Evolutionary conservation across 1,140 invertebrate genomes (phyloP).

Genomic region (Solen grandis): DNA sequence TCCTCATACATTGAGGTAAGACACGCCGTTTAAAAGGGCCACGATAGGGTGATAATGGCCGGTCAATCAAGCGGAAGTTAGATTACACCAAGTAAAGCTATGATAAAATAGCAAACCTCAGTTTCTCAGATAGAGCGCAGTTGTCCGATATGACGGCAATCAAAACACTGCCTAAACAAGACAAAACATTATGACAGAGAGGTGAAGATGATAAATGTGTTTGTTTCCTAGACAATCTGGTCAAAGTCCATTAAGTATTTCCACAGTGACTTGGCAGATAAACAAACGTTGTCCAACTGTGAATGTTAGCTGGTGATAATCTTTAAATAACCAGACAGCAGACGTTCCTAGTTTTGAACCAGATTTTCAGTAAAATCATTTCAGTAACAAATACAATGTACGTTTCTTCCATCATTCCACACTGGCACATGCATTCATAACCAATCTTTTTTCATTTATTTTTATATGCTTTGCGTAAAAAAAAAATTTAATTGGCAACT

Average conservation of each 20-base stretch:
- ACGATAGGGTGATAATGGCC: slow-evolving; percentile 34
- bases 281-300: no score
- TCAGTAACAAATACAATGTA: no score
- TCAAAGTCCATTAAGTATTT: slow-evolving; percentile 56
- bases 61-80: slow-evolving; percentile 48
- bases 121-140: slow-evolving; percentile 28
- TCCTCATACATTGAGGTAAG: slow-evolving; percentile 26
- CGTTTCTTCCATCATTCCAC: no score
- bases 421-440: no score
- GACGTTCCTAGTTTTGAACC: no score
- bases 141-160: slow-evolving; percentile 22
- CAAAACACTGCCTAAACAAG: slow-evolving; percentile 39
- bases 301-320: no score
- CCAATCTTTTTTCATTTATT: no score
- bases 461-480: no score
- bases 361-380: no score
- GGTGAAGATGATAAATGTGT: slow-evolving; percentile 46
- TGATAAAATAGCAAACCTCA: slow-evolving; percentile 33
- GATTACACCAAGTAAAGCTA: slow-evolving; percentile 28
- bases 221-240: slow-evolving; percentile 49
- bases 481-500: no score
- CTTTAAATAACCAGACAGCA: no score
- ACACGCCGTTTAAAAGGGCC: not conserved
- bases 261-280: no score
- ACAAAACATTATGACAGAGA: slow-evolving; percentile 56